These are phyloP conservation scores for Varroa destructor DNA, from an alignment of 1,140 invertebrate genomes.

Conservation along the genomic window DNA sequence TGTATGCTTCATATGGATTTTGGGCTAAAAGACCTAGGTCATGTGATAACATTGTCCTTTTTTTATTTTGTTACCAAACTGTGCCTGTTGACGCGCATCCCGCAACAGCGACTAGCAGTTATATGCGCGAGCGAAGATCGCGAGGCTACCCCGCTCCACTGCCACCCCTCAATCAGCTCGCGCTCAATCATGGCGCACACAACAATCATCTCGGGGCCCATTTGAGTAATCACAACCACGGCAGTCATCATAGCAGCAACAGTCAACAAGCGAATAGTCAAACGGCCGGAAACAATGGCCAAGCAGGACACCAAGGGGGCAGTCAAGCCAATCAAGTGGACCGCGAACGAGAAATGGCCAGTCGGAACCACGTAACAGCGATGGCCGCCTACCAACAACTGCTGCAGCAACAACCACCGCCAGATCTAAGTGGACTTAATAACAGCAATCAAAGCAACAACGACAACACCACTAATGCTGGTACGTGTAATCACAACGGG, in stretches of 20 bases:
- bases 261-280: too few species aligned
- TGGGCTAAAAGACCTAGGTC: too few species aligned
- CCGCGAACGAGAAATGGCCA: background rate
- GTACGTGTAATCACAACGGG: too few species aligned
- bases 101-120: background rate
- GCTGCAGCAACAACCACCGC: constrained; percentile 8
- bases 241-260: too few species aligned
- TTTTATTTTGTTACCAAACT: too few species aligned
- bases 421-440: constrained; percentile 5
- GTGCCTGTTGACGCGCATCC: too few species aligned
- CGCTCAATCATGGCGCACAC: constrained; percentile 21
- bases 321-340: too few species aligned
- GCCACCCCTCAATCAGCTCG: constrained; percentile 22
- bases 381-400: constrained; percentile 25
- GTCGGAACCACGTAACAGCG: background rate
- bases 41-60: too few species aligned
- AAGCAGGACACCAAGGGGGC: too few species aligned
- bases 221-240: constrained; percentile 1
- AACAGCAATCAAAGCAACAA: constrained; percentile 3
- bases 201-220: constrained; percentile 19
- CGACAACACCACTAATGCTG: too few species aligned
- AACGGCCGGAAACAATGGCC: too few species aligned
- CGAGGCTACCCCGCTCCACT: constrained; percentile 6
- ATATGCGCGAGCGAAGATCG: constrained; percentile 21
- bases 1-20: too few species aligned